These are phyloP conservation scores for Pachydiplax longipennis DNA, from an alignment of 2,888 invertebrate species.

Conservation along the genomic window DNA sequence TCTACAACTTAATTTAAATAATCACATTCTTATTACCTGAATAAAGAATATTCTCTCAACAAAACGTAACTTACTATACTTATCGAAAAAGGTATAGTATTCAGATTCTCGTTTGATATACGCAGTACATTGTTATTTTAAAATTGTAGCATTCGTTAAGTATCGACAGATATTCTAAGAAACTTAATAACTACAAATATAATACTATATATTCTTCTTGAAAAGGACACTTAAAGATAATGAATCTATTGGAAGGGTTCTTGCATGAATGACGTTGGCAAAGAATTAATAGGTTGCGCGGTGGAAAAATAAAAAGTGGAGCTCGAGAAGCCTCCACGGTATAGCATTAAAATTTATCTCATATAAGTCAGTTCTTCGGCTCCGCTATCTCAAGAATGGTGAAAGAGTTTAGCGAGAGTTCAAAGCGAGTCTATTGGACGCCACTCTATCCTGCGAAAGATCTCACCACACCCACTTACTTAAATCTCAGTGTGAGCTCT, in stretches of 20 bases:
- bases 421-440: slow-evolving; percentile 18
- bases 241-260: not conserved
- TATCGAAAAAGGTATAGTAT: too few species aligned
- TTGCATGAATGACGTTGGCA: not conserved
- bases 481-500: not conserved
- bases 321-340: not conserved
- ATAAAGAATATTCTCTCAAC: too few species aligned
- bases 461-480: slow-evolving; percentile 33
- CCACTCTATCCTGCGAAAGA: not conserved
- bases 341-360: slow-evolving; percentile 15
- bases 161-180: too few species aligned
- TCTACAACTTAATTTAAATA: too few species aligned
- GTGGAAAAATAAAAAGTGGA: not conserved
- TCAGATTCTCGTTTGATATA: too few species aligned
- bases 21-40: too few species aligned
- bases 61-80: too few species aligned
- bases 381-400: not conserved
- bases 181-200: not conserved
- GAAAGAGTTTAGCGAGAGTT: slow-evolving; percentile 9
- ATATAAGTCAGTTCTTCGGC: slow-evolving; percentile 9
- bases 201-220: not conserved
- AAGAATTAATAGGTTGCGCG: not conserved
- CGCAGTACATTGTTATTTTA: too few species aligned
- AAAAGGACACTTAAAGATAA: not conserved
- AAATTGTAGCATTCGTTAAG: too few species aligned